phyloP scores from a whole-genome alignment of 2,888 invertebrate genomes.

The Galeopsomyia nigrocyanea region DNA sequence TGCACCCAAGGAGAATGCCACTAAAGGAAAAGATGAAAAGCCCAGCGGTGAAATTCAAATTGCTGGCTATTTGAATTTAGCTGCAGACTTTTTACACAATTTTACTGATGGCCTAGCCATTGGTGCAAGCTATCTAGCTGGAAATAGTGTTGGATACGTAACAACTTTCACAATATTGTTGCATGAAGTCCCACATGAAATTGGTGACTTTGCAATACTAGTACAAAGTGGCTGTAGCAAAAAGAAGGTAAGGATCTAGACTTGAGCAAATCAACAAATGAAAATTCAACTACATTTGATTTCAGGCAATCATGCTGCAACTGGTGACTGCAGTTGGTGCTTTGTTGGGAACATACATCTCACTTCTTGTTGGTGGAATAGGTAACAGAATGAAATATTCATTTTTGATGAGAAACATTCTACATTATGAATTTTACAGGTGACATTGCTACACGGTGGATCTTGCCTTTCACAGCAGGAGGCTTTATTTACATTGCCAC shows the following conservation, averaged over 20 bases:
- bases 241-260: constrained; percentile 74
- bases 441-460: constrained; percentile 83
- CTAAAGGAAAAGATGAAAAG: constrained; percentile 53
- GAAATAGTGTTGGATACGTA: constrained; percentile 86
- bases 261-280: too few relatives aligned
- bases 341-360: constrained; percentile 90
- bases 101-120: constrained; percentile 99
- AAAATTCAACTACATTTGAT: neutral
- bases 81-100: constrained; percentile 98
- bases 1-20: constrained; percentile 48
- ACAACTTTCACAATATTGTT: constrained; percentile 96
- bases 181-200: constrained; percentile 99
- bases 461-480: constrained; percentile 97
- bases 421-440: constrained; percentile 66
- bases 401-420: too few relatives aligned
- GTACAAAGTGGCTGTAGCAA: constrained; percentile 96
- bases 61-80: constrained; percentile 95
- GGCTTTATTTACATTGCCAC: constrained; percentile 99
- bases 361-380: constrained; percentile 84
- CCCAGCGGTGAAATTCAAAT: constrained; percentile 76
- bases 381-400: constrained; percentile 57
- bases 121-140: constrained; percentile 96
- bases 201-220: constrained; percentile 99
- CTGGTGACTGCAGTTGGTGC: constrained; percentile 96
- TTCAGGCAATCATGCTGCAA: constrained; percentile 92